Percentiles rank a stretch among this genome's conserved stretches.
These are phyloP conservation scores for Pristionchus japonicus DNA, from an alignment of 2,888 invertebrate species.

Conservation along the genomic window DNA sequence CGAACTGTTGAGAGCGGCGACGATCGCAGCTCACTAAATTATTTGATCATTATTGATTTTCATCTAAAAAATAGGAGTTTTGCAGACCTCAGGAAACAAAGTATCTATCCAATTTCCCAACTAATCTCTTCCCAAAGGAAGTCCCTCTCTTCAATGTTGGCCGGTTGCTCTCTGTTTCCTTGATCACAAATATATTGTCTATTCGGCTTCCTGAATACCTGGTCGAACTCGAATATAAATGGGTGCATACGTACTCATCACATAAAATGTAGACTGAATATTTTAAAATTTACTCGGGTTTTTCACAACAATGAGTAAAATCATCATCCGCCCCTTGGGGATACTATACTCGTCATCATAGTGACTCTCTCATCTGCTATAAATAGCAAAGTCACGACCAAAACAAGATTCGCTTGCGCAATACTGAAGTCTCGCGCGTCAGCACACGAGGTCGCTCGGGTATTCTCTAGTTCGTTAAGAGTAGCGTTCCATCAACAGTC, in stretches of 20 bases:
- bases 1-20: slow-evolving; percentile 14
- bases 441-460: background rate
- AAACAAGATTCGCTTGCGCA: background rate
- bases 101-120: too few relatives aligned
- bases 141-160: background rate
- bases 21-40: slow-evolving; percentile 35
- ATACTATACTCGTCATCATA: background rate
- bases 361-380: background rate
- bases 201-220: background rate
- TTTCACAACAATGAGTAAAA: too few relatives aligned
- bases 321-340: too few relatives aligned
- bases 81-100: background rate
- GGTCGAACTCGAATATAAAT: too few relatives aligned
- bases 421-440: background rate
- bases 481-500: background rate
- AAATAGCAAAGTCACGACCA: background rate
- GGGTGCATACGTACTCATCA: background rate
- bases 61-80: too few relatives aligned
- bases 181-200: background rate
- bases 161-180: background rate
- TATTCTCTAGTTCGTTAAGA: slow-evolving; percentile 1
- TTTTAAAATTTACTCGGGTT: too few relatives aligned
- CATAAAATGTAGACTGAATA: too few relatives aligned
- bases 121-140: background rate
- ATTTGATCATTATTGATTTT: background rate